Evolutionary conservation across 2,888 invertebrate genomes (phyloP).

Genomic region (Trichogramma dendrolimi): DNA sequence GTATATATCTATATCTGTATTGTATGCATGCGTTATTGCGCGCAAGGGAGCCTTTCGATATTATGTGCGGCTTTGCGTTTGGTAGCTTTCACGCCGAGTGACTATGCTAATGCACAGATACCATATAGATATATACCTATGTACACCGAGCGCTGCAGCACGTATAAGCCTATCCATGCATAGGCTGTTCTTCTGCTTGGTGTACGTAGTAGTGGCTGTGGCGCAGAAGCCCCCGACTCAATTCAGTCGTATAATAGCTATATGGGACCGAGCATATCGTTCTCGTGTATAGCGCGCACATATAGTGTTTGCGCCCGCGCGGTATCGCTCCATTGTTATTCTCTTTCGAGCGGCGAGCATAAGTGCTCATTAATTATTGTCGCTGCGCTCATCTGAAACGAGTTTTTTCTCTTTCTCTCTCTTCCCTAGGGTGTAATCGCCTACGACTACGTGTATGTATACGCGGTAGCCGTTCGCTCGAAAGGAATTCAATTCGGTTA

Average conservation of each 20-base stretch:
- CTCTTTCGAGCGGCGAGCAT: constrained; percentile 7
- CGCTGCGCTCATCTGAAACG: background rate
- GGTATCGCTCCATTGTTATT: constrained; percentile 13
- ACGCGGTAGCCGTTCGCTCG: no score
- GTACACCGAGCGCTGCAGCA: background rate
- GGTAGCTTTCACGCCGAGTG: constrained; percentile 9
- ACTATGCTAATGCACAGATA: constrained; percentile 12
- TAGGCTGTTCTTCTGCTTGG: background rate
- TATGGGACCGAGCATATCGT: no score
- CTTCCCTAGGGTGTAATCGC: constrained; percentile 10
- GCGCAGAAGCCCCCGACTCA: no score
- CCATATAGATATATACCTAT: no score
- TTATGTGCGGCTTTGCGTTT: constrained; percentile 20
- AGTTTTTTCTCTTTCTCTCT: constrained; percentile 6
- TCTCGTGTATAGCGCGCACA: background rate
- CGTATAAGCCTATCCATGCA: background rate
- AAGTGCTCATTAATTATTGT: constrained; percentile 17
- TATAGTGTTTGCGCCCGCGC: background rate
- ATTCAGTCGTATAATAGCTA: no score
- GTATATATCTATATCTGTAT: no score
- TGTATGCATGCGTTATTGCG: no score
- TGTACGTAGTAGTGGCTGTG: background rate
- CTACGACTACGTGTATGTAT: no score
- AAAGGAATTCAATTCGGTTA: no score
- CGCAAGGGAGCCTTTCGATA: constrained; percentile 3